Conservation (phyloP, 1,140 invertebrate genomes). For the Samia ricini region DNA sequence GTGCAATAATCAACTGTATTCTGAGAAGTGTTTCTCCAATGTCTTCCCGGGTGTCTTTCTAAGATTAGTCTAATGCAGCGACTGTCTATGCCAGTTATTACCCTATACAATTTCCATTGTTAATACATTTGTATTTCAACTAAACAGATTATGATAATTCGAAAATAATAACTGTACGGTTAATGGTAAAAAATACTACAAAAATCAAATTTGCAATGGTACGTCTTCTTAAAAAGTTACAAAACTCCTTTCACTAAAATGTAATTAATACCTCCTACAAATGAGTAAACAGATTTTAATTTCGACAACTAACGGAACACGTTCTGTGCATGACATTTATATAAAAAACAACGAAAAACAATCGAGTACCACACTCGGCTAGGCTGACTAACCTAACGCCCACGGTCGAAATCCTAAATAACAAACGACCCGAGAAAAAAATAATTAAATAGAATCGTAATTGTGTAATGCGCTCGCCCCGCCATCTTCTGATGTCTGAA, state of each 20-base stretch:
- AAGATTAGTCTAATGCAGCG: too few relatives aligned
- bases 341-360: conserved; percentile 44
- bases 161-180: conserved; percentile 25
- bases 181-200: neutral
- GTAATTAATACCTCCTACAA: conserved; percentile 26
- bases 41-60: too few relatives aligned
- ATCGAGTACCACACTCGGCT: conserved; percentile 44
- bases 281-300: conserved; percentile 47
- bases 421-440: conserved; percentile 56
- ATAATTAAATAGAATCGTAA: conserved; percentile 75
- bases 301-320: conserved; percentile 49
- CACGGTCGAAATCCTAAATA: conserved; percentile 49
- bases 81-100: too few relatives aligned
- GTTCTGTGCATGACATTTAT: conserved; percentile 37
- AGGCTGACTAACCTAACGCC: conserved; percentile 40
- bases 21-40: too few relatives aligned
- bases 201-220: neutral
- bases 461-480: conserved; percentile 66
- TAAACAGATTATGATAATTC: too few relatives aligned
- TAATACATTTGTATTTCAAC: too few relatives aligned
- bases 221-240: neutral
- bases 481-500: conserved; percentile 65
- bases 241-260: conserved; percentile 2
- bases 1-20: too few relatives aligned
- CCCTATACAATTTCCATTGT: too few relatives aligned